Evolutionary conservation across 2,888 invertebrate genomes (phyloP).

Genomic region (Norana najaformis): DNA sequence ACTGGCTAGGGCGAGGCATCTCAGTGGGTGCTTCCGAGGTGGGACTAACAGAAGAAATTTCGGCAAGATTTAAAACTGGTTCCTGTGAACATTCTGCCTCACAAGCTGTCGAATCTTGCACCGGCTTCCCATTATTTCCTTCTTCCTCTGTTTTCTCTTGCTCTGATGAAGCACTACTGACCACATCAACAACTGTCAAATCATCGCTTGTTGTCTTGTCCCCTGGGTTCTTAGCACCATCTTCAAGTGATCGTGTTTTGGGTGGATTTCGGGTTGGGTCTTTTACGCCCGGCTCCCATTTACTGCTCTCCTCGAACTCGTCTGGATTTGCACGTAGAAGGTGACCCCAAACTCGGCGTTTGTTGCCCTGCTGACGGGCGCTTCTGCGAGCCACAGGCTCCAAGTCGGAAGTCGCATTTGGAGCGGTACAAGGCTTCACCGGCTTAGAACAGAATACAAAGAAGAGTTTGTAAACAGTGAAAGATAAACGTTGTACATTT

Average conservation of each 20-base stretch:
- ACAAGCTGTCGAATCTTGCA: background rate
- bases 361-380: slow-evolving; percentile 35
- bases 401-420: background rate
- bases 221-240: background rate
- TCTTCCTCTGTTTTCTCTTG: background rate
- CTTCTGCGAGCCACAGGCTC: slow-evolving; percentile 30
- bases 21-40: background rate
- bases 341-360: slow-evolving; percentile 42
- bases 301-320: slow-evolving; percentile 36
- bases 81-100: background rate
- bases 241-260: background rate
- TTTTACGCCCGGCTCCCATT: slow-evolving; percentile 31
- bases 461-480: background rate
- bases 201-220: slow-evolving; percentile 22
- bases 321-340: slow-evolving; percentile 43
- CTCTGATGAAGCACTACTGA: background rate
- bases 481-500: background rate
- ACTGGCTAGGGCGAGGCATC: background rate
- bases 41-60: background rate
- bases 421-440: background rate
- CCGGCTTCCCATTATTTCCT: background rate
- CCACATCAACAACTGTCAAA: background rate
- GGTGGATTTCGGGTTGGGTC: slow-evolving; percentile 16
- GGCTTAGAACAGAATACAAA: background rate
- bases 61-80: background rate